Conservation (phyloP, 2,888 invertebrate species). For the Eueremaeus valkanovi region DNA sequence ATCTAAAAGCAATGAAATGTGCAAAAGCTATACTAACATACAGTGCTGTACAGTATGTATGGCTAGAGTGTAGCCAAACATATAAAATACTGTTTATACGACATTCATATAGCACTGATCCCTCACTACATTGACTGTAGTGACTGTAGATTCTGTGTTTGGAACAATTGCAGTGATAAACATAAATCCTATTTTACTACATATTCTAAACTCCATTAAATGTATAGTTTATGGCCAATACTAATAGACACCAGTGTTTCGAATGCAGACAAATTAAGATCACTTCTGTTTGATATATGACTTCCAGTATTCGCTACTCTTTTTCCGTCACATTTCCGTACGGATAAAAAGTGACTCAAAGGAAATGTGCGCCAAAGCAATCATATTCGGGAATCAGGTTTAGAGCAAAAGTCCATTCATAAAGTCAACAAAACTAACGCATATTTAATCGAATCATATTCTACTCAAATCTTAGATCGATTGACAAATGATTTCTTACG, state of each 20-base stretch:
- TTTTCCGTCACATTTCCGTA: conserved; percentile 32
- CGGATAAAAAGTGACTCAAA: conserved; percentile 18
- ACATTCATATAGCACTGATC: not conserved
- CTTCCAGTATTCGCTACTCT: conserved; percentile 14
- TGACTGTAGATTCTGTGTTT: too few relatives aligned
- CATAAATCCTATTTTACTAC: conserved; percentile 9
- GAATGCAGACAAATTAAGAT: conserved; percentile 32
- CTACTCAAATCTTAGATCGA: too few relatives aligned
- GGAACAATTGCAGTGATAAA: not conserved
- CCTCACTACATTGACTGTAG: too few relatives aligned
- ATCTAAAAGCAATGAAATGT: conserved; percentile 23
- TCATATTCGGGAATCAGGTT: not conserved
- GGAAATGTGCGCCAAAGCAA: not conserved
- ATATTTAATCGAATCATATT: not conserved
- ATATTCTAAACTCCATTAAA: not conserved
- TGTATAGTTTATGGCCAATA: not conserved
- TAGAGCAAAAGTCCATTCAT: not conserved
- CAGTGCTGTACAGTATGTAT: too few relatives aligned
- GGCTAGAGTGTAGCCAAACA: not conserved
- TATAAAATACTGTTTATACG: conserved; percentile 12
- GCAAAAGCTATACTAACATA: not conserved
- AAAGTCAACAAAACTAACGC: not conserved
- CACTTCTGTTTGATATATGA: conserved; percentile 1
- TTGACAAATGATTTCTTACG: too few relatives aligned
- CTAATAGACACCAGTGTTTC: not conserved